Base-by-base conservation (phyloP, 2,888 invertebrate genomes). In the Agonopterix arenella region DNA sequence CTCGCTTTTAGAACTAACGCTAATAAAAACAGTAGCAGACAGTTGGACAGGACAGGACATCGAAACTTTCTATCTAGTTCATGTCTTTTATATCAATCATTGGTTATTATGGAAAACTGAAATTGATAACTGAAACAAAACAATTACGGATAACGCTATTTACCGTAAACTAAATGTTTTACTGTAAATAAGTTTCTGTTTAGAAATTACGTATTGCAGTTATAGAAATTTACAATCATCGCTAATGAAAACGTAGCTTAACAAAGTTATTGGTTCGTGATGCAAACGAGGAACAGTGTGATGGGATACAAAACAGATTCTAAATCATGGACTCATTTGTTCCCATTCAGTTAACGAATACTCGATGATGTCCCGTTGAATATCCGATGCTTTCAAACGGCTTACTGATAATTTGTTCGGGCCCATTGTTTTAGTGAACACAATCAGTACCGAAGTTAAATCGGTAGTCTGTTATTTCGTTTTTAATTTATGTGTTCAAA, bases 271-370 rank as follows among this genome's bases (percentile, higher is more conserved):
- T 73, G 78, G 76, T 75, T 75, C 73, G 76, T 68, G 72, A 70
- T 69, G 65, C 68, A 71, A 76, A 70, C 71, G 69, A 68, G 67
- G 61, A 59, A 49, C 64, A 57, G 52, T 64, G 61, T 38, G 70
- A 75, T 70, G 65, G 63, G 67, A 74, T 70, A 71, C 69, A 73
- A 73, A 74, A 68, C 70, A 69, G 64, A 66, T 43, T 67, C 76
- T 76, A 76, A 80, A 82, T 82, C 75, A 80, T 73, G 74, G 66
- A 76, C 79, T 83, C 81, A 82, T 85, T 84, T 80, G 76, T 80
- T 73, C 67, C 76, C 70, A 79, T 82, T 80, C 78, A 79, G 76
- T 76, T 73, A 73, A 71, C 77, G 73, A 73, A 80, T 76, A 74
- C 73, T 65, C 72, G 71, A 64, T 79, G 77, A 79, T 67, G 70